Evolutionary conservation across 2,797 vertebrate genomes (phyloP).

Genomic region (Alfaro cultratus): DNA sequence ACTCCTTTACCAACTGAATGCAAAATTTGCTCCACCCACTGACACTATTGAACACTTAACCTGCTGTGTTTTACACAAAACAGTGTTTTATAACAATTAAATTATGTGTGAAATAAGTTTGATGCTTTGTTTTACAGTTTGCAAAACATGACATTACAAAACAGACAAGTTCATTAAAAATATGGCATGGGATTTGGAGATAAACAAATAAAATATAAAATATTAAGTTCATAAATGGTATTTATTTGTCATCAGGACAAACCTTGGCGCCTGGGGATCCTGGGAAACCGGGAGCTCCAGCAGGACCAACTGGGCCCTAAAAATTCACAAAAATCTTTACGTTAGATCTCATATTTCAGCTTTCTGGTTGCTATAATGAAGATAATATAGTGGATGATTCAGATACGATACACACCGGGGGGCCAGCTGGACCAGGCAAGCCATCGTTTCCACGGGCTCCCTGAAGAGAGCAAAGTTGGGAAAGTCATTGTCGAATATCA

Average conservation of each 20-base stretch:
- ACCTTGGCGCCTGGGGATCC: constrained; percentile 96
- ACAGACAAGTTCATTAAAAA: neutral
- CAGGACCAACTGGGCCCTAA: constrained; percentile 93
- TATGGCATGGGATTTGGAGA: neutral
- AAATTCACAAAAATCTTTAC: constrained; percentile 16
- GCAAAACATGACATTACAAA: neutral
- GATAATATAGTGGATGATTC: neutral
- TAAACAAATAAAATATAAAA: neutral
- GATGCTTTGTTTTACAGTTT: neutral
- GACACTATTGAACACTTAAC: neutral
- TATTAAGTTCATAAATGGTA: neutral
- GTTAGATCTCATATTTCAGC: constrained; percentile 28
- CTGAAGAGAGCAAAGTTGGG: constrained; percentile 68
- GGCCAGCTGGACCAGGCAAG: constrained; percentile 93
- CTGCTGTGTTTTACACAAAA: neutral
- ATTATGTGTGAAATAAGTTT: neutral
- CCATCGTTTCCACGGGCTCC: constrained; percentile 97
- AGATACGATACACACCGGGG: constrained; percentile 85
- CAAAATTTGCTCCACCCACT: neutral
- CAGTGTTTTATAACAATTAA: neutral
- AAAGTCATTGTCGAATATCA: constrained; percentile 19
- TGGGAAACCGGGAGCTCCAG: constrained; percentile 95
- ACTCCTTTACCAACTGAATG: neutral
- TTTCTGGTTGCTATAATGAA: neutral
- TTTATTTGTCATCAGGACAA: constrained; percentile 31